Evolutionary conservation across 2,888 invertebrate genomes (phyloP).

Genomic region (Athripsodes cinereus): DNA sequence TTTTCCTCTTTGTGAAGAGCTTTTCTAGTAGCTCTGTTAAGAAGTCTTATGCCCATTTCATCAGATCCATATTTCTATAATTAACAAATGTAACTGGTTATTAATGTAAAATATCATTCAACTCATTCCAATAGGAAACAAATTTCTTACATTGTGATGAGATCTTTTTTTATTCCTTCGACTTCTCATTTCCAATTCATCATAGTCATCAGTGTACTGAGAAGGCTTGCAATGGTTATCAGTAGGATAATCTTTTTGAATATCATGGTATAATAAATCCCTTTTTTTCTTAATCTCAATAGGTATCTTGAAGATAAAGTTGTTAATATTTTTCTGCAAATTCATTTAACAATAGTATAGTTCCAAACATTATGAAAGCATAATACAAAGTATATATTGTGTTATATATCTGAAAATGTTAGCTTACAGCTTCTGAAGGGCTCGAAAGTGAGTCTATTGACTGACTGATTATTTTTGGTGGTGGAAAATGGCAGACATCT

Average conservation of each 20-base stretch:
- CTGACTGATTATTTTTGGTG: conserved; percentile 46
- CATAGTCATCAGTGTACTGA: conserved; percentile 6
- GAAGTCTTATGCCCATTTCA: conserved; percentile 1
- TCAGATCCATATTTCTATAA: conserved; percentile 7
- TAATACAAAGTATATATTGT: too few relatives aligned
- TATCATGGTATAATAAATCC: neutral
- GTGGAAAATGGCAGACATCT: conserved; percentile 41
- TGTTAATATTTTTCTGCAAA: neutral
- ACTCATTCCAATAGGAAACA: neutral
- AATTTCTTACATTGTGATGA: conserved; percentile 8
- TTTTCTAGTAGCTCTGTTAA: conserved; percentile 15
- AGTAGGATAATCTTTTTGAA: neutral
- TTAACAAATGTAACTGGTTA: neutral
- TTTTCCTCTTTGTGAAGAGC: conserved; percentile 14
- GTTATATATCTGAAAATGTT: too few relatives aligned
- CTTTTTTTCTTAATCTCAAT: neutral
- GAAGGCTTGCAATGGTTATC: neutral
- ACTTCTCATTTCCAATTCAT: neutral
- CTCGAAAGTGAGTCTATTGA: conserved; percentile 29
- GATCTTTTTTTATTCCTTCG: neutral
- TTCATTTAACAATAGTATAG: too few relatives aligned
- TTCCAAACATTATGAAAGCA: too few relatives aligned
- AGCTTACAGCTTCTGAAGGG: neutral
- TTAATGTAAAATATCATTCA: neutral
- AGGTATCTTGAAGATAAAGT: neutral